Conservation (phyloP, 2,888 invertebrate species). For the Melanostoma scalare region DNA sequence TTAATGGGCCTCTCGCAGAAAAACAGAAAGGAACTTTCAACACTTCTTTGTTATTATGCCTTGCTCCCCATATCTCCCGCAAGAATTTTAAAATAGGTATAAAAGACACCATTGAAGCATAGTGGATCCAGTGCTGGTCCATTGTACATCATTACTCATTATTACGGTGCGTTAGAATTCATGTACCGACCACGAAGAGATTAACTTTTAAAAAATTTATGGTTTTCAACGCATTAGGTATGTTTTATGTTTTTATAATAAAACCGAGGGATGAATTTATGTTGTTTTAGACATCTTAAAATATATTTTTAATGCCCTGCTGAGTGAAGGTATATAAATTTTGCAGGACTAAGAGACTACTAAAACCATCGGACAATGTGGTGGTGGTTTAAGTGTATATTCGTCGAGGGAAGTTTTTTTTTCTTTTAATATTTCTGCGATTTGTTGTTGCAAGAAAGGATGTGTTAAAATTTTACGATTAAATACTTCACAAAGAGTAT, state of each 20-base stretch:
- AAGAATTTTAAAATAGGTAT: slow-evolving; percentile 27
- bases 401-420: slow-evolving; percentile 1
- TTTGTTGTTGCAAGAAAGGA: slow-evolving; percentile 2
- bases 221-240: slow-evolving; percentile 75
- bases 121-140: slow-evolving; percentile 41
- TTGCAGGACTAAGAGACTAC: slow-evolving; percentile 14
- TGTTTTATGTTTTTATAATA: slow-evolving; percentile 75
- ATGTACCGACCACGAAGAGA: slow-evolving; percentile 72
- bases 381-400: slow-evolving; percentile 32
- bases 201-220: slow-evolving; percentile 76
- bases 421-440: not conserved
- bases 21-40: slow-evolving; percentile 28
- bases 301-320: slow-evolving; percentile 73
- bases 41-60: slow-evolving; percentile 60
- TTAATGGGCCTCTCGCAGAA: slow-evolving; percentile 42
- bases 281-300: slow-evolving; percentile 74
- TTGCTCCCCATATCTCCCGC: slow-evolving; percentile 23
- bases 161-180: slow-evolving; percentile 71
- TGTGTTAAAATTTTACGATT: slow-evolving; percentile 36
- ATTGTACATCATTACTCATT: slow-evolving; percentile 72
- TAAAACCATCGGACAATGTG: slow-evolving; percentile 37
- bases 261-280: slow-evolving; percentile 71
- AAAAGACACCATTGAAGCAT: slow-evolving; percentile 40
- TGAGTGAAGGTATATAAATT: slow-evolving; percentile 52
- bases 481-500: slow-evolving; percentile 9